These are phyloP conservation scores for Varanus salvator DNA, from an alignment of 2,113 vertebrate species.

Conservation along the genomic window DNA sequence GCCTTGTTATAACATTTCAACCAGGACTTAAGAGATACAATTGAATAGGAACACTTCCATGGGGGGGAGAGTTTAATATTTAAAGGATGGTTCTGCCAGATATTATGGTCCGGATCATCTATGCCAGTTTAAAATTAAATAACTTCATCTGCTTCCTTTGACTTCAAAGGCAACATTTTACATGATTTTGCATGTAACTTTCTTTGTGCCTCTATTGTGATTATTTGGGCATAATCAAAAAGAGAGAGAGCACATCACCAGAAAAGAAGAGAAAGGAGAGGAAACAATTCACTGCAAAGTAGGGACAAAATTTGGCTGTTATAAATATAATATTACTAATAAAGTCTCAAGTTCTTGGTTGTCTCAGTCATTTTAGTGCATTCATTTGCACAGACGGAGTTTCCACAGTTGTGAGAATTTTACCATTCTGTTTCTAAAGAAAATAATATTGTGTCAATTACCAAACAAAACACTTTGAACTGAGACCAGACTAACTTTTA, in stretches of 20 bases:
- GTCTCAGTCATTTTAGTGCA: background rate
- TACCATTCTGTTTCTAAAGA: no score
- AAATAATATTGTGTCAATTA: background rate
- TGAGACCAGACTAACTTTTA: background rate
- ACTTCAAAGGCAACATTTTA: background rate
- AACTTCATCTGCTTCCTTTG: background rate
- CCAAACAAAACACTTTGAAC: background rate
- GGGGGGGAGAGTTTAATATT: background rate
- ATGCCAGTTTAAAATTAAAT: background rate
- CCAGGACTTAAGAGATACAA: conserved; percentile 6
- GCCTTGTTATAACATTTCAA: conserved; percentile 14
- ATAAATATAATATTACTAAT: no score
- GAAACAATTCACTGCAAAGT: no score
- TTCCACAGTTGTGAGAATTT: background rate
- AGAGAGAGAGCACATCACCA: no score
- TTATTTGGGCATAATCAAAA: no score
- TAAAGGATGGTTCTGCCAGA: background rate
- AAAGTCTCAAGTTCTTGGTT: no score
- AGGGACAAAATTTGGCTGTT: no score
- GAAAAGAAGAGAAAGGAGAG: no score
- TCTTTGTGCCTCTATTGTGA: background rate
- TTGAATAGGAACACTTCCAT: background rate
- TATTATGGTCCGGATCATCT: background rate
- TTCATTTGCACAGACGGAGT: no score
- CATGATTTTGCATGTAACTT: background rate